A percentile compares a stretch with the other conserved stretches of the same genome.
Conservation (phyloP, 2,113 vertebrate species). For the Camarhynchus parvulus region DNA sequence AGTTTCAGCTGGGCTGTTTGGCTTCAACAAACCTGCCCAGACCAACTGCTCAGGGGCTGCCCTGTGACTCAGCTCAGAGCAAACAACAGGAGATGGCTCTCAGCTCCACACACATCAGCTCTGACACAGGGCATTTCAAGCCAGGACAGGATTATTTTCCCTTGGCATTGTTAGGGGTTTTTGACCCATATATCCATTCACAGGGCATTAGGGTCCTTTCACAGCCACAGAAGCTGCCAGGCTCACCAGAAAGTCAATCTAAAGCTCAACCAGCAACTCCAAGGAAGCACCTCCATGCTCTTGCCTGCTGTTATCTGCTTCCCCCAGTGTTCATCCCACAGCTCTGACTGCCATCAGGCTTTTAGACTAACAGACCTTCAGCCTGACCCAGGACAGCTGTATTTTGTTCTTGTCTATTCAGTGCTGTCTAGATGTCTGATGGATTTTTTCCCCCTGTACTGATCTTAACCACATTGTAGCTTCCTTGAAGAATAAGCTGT, state of each 20-base stretch:
- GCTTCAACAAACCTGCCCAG: not conserved
- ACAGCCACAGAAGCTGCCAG: not conserved
- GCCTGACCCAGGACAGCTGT: not conserved
- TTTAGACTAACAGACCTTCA: not conserved
- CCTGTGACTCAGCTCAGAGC: not conserved
- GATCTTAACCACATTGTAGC: not conserved
- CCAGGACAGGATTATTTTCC: not conserved
- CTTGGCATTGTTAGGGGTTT: not conserved
- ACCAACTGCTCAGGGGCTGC: not conserved
- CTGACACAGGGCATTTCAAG: not conserved
- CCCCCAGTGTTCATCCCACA: not conserved
- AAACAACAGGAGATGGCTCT: not conserved
- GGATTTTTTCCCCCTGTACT: not conserved
- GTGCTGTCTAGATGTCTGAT: not conserved
- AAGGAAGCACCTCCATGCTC: not conserved
- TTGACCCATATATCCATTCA: accelerated
- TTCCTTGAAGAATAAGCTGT: not conserved
- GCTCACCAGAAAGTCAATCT: not conserved
- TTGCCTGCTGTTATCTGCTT: not conserved
- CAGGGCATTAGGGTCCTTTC: not conserved
- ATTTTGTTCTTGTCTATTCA: not conserved
- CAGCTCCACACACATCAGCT: not conserved
- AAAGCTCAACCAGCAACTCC: not conserved
- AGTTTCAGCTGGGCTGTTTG: not conserved
- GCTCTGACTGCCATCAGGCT: not conserved